These are phyloP conservation scores for Jordanella pulchra DNA, from an alignment of 2,797 vertebrate genomes.

Conservation along the genomic window DNA sequence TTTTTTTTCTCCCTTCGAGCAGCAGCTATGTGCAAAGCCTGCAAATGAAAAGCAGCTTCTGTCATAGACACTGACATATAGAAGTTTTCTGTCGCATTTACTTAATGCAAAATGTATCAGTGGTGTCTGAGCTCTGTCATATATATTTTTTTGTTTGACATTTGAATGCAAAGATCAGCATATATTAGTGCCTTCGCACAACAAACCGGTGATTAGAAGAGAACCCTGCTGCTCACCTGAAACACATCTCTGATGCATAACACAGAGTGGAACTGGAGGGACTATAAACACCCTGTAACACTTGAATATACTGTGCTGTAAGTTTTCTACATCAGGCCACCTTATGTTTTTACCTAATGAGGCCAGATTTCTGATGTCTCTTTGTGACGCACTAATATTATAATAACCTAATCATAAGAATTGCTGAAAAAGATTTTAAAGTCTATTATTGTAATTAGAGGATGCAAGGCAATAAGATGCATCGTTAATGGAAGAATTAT, in stretches of 20 bases:
- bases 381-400: neutral
- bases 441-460: slow-evolving; percentile 1
- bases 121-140: neutral
- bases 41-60: neutral
- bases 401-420: neutral
- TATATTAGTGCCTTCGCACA: neutral
- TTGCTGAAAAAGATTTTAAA: neutral
- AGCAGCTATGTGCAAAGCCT: neutral
- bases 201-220: neutral
- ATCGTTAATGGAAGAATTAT: slow-evolving; percentile 2
- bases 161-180: neutral
- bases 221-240: neutral
- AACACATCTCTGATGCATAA: neutral
- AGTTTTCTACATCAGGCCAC: neutral
- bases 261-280: no score
- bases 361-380: neutral
- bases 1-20: neutral
- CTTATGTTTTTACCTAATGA: neutral
- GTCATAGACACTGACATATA: slow-evolving; percentile 2
- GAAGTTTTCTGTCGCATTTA: neutral
- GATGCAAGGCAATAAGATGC: slow-evolving; percentile 2
- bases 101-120: neutral
- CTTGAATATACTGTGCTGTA: neutral
- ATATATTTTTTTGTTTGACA: neutral
- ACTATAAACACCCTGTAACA: neutral